Conservation (phyloP, 2,888 invertebrate genomes). For the Athalia rosae region DNA sequence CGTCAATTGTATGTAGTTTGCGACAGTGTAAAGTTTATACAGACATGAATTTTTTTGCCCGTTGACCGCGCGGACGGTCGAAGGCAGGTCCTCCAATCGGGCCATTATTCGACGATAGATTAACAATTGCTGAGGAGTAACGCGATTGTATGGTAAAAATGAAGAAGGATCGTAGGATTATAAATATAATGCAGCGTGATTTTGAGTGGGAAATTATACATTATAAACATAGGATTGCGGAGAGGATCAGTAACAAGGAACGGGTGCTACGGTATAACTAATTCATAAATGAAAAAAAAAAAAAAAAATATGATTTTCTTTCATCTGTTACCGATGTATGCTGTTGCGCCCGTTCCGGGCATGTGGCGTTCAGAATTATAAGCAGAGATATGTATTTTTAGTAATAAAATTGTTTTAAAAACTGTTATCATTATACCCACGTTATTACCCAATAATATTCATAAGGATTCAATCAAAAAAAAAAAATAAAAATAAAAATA, state of each 20-base stretch:
- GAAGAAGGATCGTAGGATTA: neutral
- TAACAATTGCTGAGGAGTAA: neutral
- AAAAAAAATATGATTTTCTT: neutral
- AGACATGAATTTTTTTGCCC: no score
- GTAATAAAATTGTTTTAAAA: constrained; percentile 42
- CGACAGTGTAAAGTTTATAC: no score
- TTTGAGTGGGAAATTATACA: constrained; percentile 8
- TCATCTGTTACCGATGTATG: no score
- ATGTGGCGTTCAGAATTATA: constrained; percentile 15
- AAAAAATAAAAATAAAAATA: no score
- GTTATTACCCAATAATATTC: neutral
- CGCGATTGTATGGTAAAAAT: neutral
- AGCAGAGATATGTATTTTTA: constrained; percentile 39
- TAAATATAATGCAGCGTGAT: neutral
- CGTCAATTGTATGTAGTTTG: no score
- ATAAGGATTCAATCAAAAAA: no score
- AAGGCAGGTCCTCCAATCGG: no score
- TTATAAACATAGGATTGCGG: neutral
- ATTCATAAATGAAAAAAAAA: neutral
- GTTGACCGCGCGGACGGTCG: no score
- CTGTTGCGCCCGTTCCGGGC: neutral
- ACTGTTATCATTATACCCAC: constrained; percentile 9
- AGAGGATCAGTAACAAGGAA: neutral
- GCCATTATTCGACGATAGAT: no score
- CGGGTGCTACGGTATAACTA: neutral